Evolutionary conservation across 2,797 vertebrate species (phyloP), one percentile per base, ranked within the genome.

Genomic region (Rhinichthys osculus): DNA sequence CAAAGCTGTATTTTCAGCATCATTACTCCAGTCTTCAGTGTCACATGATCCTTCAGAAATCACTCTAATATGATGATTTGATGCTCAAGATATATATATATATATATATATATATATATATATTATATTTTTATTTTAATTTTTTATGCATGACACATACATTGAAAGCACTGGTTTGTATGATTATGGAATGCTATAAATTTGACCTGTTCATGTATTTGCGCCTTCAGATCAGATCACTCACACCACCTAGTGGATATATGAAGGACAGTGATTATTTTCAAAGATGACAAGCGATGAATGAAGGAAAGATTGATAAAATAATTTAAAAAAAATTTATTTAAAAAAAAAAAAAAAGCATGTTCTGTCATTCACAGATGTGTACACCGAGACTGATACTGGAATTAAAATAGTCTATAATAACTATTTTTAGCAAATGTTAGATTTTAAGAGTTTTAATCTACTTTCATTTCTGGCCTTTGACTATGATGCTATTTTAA

Each of bases 191-290:
- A 54, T 14, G 50, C 10, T 13, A 77, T 33, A 33, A 21, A 33
- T 74, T n/a, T 6, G 47, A 81, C 13, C 42, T 69, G 33, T 52
- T 81, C 3, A 13, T 67, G 6, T 10, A 52, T 69, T 50, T 54
- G 21, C 42, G 5, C 10, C 78, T 47, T 50, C 17, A 13, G 27
- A 52, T 74, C 72, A 21, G 21, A 74, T 54, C 80, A 42, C 33
- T 57, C n/a, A 72, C 80, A 27, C 69, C 81, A 59, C 17, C 81
- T 82, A 14, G 52, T 44, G 81, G 50, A 44, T 6, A 59, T 42
- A 38, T 21, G 35, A 42, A 42, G 66, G n/a, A 81, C 21, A 54
- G 16, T 0, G 16, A 19, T 19, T 30, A 19, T 19, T 62, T 6
- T 30, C 5, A 64, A 19, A 59, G 3, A 64, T 11, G 23, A 4